These are phyloP conservation scores for Theonella swinhoei DNA, from an alignment of 37 sponge, comb jelly and placozoan genomes.

Conservation along the genomic window DNA sequence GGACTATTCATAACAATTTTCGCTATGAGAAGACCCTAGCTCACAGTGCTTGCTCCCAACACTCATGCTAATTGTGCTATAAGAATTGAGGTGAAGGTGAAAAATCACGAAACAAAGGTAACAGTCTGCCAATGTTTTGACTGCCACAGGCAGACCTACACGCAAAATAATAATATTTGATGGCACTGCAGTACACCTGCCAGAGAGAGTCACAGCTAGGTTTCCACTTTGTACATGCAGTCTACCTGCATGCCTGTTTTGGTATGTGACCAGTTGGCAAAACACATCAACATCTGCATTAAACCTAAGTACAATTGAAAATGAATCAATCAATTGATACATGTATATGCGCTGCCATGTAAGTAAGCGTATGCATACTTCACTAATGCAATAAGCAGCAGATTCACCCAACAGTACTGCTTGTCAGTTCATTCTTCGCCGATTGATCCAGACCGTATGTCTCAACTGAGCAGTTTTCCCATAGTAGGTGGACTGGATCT, in stretches of 20 bases:
- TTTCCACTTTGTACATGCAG: neutral
- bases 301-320: neutral
- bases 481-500: no score
- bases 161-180: neutral
- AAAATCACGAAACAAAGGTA: slow-evolving; percentile 2
- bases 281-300: neutral
- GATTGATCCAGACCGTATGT: neutral
- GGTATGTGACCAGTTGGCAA: neutral
- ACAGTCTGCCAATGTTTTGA: neutral
- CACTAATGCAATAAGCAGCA: neutral
- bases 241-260: neutral
- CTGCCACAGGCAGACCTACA: neutral
- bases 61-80: no score
- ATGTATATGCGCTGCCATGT: neutral
- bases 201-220: neutral
- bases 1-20: no score
- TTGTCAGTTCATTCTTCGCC: neutral
- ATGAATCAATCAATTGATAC: no score
- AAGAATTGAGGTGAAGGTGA: no score
- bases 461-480: neutral
- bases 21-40: no score
- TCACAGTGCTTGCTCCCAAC: no score
- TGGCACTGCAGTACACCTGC: neutral
- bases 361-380: neutral
- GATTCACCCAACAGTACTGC: neutral